Conservation (phyloP, 2,797 vertebrate species). For the Onychomys torridus region DNA sequence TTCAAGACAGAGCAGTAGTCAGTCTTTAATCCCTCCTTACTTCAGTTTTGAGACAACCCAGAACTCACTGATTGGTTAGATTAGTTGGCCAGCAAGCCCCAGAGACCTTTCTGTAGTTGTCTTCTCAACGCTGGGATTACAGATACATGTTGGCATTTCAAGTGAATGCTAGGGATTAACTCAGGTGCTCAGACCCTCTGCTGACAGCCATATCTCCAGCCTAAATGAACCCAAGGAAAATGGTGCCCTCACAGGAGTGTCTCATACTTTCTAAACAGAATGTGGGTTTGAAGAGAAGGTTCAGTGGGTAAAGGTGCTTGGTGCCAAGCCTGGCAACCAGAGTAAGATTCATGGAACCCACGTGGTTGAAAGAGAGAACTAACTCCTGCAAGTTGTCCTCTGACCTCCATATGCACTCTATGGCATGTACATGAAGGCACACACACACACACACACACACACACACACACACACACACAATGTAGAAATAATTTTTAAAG, state of each 20-base stretch:
- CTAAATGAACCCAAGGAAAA: neutral
- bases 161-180: neutral
- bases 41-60: neutral
- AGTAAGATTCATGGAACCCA: neutral
- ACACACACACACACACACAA: neutral
- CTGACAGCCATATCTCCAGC: no score
- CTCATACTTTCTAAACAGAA: neutral
- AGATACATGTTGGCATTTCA: no score
- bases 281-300: neutral
- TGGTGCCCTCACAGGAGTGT: neutral
- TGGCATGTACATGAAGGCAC: neutral
- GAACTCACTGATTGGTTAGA: neutral
- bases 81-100: neutral
- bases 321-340: neutral
- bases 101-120: neutral
- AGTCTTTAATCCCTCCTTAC: neutral
- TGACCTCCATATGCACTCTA: neutral
- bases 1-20: neutral
- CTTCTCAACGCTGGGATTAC: neutral
- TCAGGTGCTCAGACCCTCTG: neutral
- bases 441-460: neutral
- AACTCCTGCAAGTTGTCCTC: neutral
- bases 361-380: neutral
- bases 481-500: neutral
- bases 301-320: neutral